phyloP scores from a whole-genome alignment of 2,113 vertebrate species.

The Strigops habroptila region DNA sequence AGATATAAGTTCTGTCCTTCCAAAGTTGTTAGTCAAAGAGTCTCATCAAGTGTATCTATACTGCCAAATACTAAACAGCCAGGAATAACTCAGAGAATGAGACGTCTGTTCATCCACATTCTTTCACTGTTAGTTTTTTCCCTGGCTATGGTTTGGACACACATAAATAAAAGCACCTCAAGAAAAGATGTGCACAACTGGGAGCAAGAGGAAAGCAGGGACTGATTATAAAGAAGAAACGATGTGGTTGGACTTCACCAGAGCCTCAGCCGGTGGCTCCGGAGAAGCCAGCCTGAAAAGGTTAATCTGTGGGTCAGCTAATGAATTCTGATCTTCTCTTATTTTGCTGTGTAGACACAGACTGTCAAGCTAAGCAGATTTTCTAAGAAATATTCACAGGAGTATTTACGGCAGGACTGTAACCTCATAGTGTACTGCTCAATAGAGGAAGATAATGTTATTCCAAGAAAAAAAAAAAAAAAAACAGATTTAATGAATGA shows the following conservation, averaged over 20 bases:
- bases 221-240: neutral
- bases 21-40: neutral
- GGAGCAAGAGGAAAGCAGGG: neutral
- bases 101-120: neutral
- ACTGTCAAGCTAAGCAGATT: neutral
- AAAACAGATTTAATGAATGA: no score
- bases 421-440: neutral
- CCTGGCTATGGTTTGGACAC: neutral
- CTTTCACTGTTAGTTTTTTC: neutral
- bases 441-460: neutral
- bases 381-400: neutral
- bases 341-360: neutral
- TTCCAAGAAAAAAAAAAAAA: neutral
- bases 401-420: neutral
- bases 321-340: neutral
- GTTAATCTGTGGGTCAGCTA: neutral
- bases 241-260: neutral
- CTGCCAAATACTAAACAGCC: neutral
- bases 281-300: neutral
- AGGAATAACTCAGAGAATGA: neutral
- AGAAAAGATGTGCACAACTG: neutral
- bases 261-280: neutral
- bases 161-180: neutral
- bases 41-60: neutral
- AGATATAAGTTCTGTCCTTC: neutral